A percentile compares a stretch with the other conserved stretches of the same genome.
These are phyloP conservation scores for Saccopteryx leptura DNA, from an alignment of 2,113 vertebrate species.

Conservation along the genomic window DNA sequence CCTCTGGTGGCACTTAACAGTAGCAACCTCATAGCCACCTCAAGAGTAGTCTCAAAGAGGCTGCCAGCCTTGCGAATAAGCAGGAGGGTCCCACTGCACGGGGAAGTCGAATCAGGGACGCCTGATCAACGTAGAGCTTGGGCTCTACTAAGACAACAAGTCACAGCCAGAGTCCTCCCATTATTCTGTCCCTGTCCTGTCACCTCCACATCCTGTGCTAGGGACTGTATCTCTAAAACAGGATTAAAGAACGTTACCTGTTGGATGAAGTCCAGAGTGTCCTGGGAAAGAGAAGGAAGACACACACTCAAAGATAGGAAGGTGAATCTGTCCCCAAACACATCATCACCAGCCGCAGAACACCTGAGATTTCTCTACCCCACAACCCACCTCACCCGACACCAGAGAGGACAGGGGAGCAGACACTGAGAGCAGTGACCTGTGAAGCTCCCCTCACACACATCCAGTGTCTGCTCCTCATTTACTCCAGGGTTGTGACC, in stretches of 20 bases:
- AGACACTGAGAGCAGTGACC: background rate
- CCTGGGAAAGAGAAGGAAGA: background rate
- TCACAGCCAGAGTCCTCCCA: background rate
- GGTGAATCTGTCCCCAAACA: background rate
- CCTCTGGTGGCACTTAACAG: too few species aligned
- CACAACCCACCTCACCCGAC: background rate
- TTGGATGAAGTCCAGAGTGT: slow-evolving; percentile 37
- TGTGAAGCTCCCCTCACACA: background rate
- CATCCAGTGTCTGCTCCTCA: too few species aligned
- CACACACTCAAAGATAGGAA: background rate
- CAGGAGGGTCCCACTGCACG: too few species aligned
- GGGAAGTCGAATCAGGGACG: too few species aligned
- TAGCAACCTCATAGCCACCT: too few species aligned
- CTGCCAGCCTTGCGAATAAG: too few species aligned
- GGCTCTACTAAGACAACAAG: background rate
- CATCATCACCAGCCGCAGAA: accelerated
- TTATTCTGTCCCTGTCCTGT: too few species aligned
- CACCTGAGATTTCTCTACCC: background rate
- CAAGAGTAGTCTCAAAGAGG: too few species aligned
- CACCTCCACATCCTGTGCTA: accelerated
- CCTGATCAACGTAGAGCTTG: too few species aligned
- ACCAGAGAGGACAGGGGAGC: accelerated
- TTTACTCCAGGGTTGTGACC: too few species aligned
- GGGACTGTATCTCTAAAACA: background rate
- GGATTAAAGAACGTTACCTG: slow-evolving; percentile 5